Evolutionary conservation across 2,797 vertebrate species (phyloP).

Genomic region (Ctenochaetus hawaiiensis): DNA sequence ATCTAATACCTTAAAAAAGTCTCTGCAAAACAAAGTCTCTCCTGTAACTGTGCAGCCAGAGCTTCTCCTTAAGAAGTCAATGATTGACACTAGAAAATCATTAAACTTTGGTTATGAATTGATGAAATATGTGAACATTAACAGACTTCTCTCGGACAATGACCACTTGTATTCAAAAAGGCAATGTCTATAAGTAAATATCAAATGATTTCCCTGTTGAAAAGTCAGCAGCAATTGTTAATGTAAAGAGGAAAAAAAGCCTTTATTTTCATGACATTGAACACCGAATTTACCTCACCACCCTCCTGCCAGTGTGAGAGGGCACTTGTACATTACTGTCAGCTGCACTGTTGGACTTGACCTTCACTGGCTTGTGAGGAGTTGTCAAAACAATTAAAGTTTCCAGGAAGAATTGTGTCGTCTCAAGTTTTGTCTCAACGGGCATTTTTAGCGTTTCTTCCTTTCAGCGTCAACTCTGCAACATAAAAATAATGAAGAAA

Average conservation of each 20-base stretch:
- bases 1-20: constrained; percentile 31
- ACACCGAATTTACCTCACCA: constrained; percentile 81
- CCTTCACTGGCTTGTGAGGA: constrained; percentile 81
- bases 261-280: constrained; percentile 75
- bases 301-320: constrained; percentile 77
- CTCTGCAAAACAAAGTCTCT: constrained; percentile 41
- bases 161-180: constrained; percentile 16
- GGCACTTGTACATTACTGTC: constrained; percentile 79
- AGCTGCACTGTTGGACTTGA: constrained; percentile 79
- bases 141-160: constrained; percentile 49
- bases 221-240: constrained; percentile 60
- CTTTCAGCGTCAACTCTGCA: constrained; percentile 19
- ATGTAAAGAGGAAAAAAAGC: constrained; percentile 55
- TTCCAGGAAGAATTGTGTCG: constrained; percentile 81
- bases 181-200: constrained; percentile 29
- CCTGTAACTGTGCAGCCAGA: constrained; percentile 36
- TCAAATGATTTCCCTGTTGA: constrained; percentile 43
- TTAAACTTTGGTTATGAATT: constrained; percentile 63
- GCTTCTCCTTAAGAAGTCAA: constrained; percentile 57
- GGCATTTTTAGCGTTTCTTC: constrained; percentile 20
- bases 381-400: constrained; percentile 85
- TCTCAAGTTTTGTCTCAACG: constrained; percentile 77
- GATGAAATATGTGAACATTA: constrained; percentile 64
- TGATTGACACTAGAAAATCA: constrained; percentile 55
- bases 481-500: constrained; percentile 28